Evolutionary conservation across 1,140 invertebrate genomes (phyloP), one percentile per base, ranked within the genome.

Genomic region (Procambarus virginalis): DNA sequence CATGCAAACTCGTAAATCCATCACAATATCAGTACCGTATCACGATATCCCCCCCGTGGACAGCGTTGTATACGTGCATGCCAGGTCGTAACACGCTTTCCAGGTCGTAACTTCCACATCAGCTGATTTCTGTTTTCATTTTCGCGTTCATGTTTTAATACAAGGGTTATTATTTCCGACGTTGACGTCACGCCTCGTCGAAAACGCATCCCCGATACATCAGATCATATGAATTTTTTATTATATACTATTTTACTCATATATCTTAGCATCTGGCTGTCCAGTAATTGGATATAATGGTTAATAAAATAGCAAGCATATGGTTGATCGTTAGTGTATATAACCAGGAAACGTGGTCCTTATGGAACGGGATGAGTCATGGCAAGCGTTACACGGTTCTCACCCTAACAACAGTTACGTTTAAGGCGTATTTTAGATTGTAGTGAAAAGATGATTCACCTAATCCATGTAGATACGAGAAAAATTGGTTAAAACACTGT

Each of bases 1-100:
- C 81, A 84, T 89, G 88, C 88, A 84, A 84, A 76, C 70, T 82
- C 88, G 48, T 89, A 84, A 89, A 89, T 89, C 88, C 88, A 84
- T 89, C 88, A 81, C 20, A 55, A 60, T 80, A 81, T 68, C 78
- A 81, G 9, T 22, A n/a, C 9, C 49, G 20, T 49, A 58, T 85
- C 84, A 85, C 49, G 75, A 48, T 55, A 55, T 51, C 48, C 34
- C 73, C 48, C 70, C 70, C 70, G n/a, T 64, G 68, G 68, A 22
- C 68, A 58, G 78, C 22, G 49, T 34, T 80, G 49, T 80, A 55
- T 80, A 80, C 78, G 20, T 58, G 55, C 78, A 80, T 58, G 49
- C 49, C 34, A 12, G 58, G 17, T 58, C 49, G 22, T 80, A 80
- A 80, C 22, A 34, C 22, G 51, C 8, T 55, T 55, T 9, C 4